These are phyloP conservation scores for Aleiodes testaceus DNA, from an alignment of 2,888 invertebrate genomes.

Conservation along the genomic window DNA sequence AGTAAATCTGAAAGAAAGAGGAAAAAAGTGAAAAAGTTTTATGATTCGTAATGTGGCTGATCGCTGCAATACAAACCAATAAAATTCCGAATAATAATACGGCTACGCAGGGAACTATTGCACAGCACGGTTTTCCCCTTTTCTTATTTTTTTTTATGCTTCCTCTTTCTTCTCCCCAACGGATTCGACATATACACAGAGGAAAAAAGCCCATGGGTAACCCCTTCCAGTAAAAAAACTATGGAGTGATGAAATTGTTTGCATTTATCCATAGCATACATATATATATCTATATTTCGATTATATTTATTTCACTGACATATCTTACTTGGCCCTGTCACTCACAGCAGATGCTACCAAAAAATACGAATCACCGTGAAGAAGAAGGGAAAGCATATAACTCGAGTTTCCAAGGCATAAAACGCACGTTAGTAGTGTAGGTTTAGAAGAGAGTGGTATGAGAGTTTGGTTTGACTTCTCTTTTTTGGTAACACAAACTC, in stretches of 20 bases:
- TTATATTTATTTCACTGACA: slow-evolving; percentile 67
- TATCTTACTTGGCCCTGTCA: slow-evolving; percentile 57
- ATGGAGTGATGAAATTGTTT: slow-evolving; percentile 60
- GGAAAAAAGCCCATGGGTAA: slow-evolving; percentile 12
- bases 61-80: slow-evolving; percentile 59
- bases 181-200: slow-evolving; percentile 9
- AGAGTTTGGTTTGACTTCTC: slow-evolving; percentile 18
- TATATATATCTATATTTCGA: slow-evolving; percentile 60
- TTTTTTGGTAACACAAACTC: slow-evolving; percentile 33
- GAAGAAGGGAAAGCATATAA: slow-evolving; percentile 37
- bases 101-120: slow-evolving; percentile 3
- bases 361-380: slow-evolving; percentile 46
- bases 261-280: slow-evolving; percentile 68
- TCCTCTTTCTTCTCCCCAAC: slow-evolving; percentile 15
- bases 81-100: slow-evolving; percentile 68
- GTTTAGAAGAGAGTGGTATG: slow-evolving; percentile 1
- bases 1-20: slow-evolving; percentile 9
- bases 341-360: slow-evolving; percentile 58
- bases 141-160: not conserved
- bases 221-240: slow-evolving; percentile 16
- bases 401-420: slow-evolving; percentile 45
- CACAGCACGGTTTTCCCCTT: not conserved
- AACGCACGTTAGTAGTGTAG: slow-evolving; percentile 45
- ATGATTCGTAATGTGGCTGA: slow-evolving; percentile 58
- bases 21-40: slow-evolving; percentile 50